Percentiles rank a stretch among this genome's conserved stretches.
These are phyloP conservation scores for Raja brachyura DNA, from an alignment of 2,113 vertebrate species.

Conservation along the genomic window DNA sequence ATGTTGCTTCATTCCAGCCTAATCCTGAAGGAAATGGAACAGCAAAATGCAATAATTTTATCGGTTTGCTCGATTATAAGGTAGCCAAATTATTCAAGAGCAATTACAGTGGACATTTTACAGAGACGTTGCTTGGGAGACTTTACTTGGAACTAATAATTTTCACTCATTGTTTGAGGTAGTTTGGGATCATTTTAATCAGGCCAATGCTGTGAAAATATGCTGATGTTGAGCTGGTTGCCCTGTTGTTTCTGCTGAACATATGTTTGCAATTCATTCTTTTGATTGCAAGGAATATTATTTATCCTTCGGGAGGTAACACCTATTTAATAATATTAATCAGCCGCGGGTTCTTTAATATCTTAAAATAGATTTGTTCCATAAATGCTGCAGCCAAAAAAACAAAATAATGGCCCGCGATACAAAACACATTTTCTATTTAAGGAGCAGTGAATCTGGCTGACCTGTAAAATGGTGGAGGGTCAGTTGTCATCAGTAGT, in stretches of 20 bases:
- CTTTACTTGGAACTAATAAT: slow-evolving; percentile 2
- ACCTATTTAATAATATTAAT: not conserved
- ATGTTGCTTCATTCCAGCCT: not conserved
- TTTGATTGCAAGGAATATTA: slow-evolving; percentile 2
- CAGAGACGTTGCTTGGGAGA: not conserved
- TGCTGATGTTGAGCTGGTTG: not conserved
- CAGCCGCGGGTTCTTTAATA: not conserved
- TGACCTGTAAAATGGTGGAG: not conserved
- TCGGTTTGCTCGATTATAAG: not conserved
- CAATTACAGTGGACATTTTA: not conserved
- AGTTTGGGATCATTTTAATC: not conserved
- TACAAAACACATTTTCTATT: slow-evolving; percentile 1
- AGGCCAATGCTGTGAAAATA: not conserved
- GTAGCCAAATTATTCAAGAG: not conserved
- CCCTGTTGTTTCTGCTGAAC: not conserved
- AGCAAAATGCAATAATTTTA: not conserved
- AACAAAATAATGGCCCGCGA: not conserved
- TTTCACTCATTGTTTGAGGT: not conserved
- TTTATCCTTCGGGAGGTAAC: not conserved
- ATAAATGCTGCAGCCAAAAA: not conserved
- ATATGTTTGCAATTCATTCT: not conserved
- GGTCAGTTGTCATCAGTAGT: not conserved
- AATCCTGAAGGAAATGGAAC: slow-evolving; percentile 6
- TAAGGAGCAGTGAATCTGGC: not conserved
- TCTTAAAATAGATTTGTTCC: slow-evolving; percentile 26